Percentiles rank a stretch among this genome's conserved stretches.
Evolutionary conservation across 2,113 vertebrate species (phyloP).

Genomic region (Chitala chitala): DNA sequence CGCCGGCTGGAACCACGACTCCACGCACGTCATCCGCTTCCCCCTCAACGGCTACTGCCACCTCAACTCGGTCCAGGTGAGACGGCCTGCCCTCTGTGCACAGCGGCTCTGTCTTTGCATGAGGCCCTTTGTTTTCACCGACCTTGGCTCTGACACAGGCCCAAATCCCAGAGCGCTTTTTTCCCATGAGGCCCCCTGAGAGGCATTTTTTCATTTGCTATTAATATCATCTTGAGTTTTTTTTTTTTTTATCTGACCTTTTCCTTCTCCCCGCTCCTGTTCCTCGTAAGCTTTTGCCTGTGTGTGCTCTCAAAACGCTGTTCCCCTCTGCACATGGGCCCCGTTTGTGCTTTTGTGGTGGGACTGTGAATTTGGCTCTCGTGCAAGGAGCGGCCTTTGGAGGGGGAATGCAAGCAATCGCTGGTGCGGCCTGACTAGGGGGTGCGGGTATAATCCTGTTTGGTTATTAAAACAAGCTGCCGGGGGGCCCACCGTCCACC

Average conservation of each 20-base stretch:
- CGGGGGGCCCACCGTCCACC: conserved; percentile 64
- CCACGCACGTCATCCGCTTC: conserved; percentile 94
- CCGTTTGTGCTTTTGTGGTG: background rate
- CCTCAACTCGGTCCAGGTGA: conserved; percentile 98
- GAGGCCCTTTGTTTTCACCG: background rate
- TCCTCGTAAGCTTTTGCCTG: background rate
- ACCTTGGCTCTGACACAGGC: background rate
- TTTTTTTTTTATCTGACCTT: background rate
- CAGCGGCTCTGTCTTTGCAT: background rate
- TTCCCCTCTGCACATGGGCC: background rate
- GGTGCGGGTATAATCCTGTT: conserved; percentile 70
- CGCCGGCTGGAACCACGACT: conserved; percentile 78
- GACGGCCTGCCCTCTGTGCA: background rate
- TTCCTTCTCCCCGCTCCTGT: too few relatives aligned
- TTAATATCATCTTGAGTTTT: background rate
- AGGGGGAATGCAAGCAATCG: conserved; percentile 51
- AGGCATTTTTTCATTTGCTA: too few relatives aligned
- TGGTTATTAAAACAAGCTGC: conserved; percentile 73
- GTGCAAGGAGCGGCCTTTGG: background rate
- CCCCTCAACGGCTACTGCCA: conserved; percentile 96
- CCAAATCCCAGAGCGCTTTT: background rate
- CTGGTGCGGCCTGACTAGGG: conserved; percentile 61
- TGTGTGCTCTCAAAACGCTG: background rate
- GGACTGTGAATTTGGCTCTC: conserved; percentile 10
- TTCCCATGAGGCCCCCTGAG: too few relatives aligned